phyloP scores from a whole-genome alignment of 2,888 invertebrate species.

The Ellobium chinense region DNA sequence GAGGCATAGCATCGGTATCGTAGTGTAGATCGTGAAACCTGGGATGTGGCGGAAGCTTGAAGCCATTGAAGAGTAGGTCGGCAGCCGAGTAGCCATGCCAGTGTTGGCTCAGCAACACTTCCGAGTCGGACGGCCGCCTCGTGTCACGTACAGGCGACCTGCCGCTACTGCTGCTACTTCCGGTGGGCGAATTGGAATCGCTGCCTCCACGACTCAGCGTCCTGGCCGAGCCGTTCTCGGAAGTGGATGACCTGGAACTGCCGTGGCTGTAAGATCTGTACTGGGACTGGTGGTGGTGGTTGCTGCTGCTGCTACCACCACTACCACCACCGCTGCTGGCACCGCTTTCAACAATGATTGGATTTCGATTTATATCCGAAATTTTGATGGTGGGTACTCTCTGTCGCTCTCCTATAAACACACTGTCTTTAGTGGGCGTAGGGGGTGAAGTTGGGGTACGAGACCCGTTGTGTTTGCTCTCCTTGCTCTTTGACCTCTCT shows the following conservation, averaged over 20 bases:
- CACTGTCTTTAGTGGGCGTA: constrained; percentile 40
- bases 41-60: constrained; percentile 47
- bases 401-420: constrained; percentile 44
- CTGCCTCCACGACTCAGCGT: constrained; percentile 21
- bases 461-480: constrained; percentile 19
- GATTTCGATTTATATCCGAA: constrained; percentile 52
- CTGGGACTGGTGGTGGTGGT: constrained; percentile 15
- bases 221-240: constrained; percentile 14
- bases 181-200: constrained; percentile 39
- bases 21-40: constrained; percentile 47
- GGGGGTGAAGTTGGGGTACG: constrained; percentile 28
- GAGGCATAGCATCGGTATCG: constrained; percentile 50
- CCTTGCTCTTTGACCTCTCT: constrained; percentile 12
- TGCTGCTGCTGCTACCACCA: constrained; percentile 1
- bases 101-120: constrained; percentile 43
- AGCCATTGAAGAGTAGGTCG: constrained; percentile 45
- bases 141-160: constrained; percentile 43
- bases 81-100: constrained; percentile 43
- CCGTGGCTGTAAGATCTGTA: constrained; percentile 14
- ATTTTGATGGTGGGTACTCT: constrained; percentile 49
- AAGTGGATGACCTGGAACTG: constrained; percentile 16
- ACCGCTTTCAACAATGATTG: constrained; percentile 49
- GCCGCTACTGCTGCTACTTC: constrained; percentile 10
- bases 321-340: not conserved
- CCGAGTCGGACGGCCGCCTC: constrained; percentile 46